These are phyloP conservation scores for Cyanocitta stelleri DNA, from an alignment of 2,113 vertebrate genomes.

Conservation along the genomic window DNA sequence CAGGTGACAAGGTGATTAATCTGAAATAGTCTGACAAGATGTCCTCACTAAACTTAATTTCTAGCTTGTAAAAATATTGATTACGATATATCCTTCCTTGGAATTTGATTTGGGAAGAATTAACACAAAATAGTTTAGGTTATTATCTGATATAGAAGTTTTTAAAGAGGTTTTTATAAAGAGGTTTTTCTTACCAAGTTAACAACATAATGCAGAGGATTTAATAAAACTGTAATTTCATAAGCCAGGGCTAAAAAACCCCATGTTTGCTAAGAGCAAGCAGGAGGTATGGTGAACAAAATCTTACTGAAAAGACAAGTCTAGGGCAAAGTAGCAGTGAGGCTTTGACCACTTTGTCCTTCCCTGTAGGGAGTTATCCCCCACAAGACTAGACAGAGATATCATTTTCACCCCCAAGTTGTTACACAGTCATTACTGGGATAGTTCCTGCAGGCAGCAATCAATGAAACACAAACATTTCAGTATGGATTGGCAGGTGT, in stretches of 20 bases:
- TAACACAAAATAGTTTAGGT: neutral
- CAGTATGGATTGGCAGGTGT: slow-evolving; percentile 27
- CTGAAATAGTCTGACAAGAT: neutral
- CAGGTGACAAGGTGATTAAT: neutral
- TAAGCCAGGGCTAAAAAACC: slow-evolving; percentile 4
- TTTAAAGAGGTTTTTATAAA: neutral
- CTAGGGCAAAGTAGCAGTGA: slow-evolving; percentile 7
- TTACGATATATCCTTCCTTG: neutral
- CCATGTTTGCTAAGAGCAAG: slow-evolving; percentile 1
- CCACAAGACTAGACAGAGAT: slow-evolving; percentile 46
- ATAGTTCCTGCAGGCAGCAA: slow-evolving; percentile 44
- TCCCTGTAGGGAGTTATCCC: slow-evolving; percentile 26
- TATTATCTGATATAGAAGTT: slow-evolving; percentile 20
- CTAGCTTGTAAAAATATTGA: neutral
- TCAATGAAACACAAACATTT: slow-evolving; percentile 60
- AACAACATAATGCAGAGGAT: neutral
- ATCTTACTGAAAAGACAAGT: slow-evolving; percentile 32
- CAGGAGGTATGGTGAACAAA: slow-evolving; percentile 25
- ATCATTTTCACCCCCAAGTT: slow-evolving; percentile 47
- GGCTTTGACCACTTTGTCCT: slow-evolving; percentile 46
- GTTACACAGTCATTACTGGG: slow-evolving; percentile 34
- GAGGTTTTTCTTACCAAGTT: slow-evolving; percentile 35
- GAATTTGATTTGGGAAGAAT: slow-evolving; percentile 15
- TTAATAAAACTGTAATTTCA: slow-evolving; percentile 37
- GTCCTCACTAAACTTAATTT: slow-evolving; percentile 19